These are phyloP conservation scores for Synanthedon andrenaeformis DNA, from an alignment of 2,888 invertebrate genomes.

Conservation along the genomic window DNA sequence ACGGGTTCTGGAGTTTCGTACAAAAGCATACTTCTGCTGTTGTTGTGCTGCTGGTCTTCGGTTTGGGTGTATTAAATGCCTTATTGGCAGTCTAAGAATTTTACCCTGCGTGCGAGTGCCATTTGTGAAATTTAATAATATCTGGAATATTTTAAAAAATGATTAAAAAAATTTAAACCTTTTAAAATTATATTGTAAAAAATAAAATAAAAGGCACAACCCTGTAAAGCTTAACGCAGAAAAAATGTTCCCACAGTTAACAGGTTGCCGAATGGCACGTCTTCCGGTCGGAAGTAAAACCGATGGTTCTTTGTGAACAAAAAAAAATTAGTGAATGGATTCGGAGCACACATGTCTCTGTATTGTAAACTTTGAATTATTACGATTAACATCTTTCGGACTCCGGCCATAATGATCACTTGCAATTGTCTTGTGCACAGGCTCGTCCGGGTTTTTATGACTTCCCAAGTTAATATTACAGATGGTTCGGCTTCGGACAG, in stretches of 20 bases:
- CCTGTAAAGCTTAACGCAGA: conserved; percentile 14
- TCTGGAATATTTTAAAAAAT: no score
- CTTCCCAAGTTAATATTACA: not conserved
- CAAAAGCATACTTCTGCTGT: no score
- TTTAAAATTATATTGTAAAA: no score
- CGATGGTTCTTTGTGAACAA: conserved; percentile 42
- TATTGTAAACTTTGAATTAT: conserved; percentile 22
- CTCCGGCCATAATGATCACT: conserved; percentile 31
- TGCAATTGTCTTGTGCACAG: conserved; percentile 8
- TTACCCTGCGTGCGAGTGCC: no score
- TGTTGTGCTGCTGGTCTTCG: no score
- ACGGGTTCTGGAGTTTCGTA: no score
- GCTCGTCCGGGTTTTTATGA: not conserved
- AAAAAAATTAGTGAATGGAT: conserved; percentile 44
- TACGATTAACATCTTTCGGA: conserved; percentile 50
- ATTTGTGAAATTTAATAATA: no score
- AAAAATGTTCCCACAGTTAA: conserved; percentile 60
- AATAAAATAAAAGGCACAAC: no score
- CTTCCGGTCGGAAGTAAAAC: conserved; percentile 67
- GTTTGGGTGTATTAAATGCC: no score
- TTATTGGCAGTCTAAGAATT: no score
- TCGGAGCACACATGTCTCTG: conserved; percentile 44
- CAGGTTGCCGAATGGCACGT: conserved; percentile 59
- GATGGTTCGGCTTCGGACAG: no score
- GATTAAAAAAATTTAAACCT: no score